phyloP scores from a whole-genome alignment of 2,888 invertebrate species.

The Agrotis puta region DNA sequence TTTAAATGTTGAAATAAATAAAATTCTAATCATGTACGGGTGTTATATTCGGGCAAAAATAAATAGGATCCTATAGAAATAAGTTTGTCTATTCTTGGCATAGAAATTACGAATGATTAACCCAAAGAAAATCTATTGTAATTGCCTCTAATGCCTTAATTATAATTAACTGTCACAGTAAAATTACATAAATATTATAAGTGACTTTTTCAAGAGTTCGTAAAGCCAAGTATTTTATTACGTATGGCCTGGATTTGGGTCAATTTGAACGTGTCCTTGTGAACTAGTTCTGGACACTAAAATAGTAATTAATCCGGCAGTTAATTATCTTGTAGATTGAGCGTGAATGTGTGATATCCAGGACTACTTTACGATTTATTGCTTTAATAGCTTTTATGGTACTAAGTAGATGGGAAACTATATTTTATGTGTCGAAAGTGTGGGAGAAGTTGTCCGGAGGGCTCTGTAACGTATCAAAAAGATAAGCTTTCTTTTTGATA shows the following conservation, averaged over 20 bases:
- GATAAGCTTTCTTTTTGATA: neutral
- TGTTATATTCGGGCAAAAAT: no score
- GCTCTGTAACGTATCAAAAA: neutral
- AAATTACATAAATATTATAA: neutral
- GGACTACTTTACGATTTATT: slow-evolving; percentile 38
- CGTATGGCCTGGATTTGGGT: slow-evolving; percentile 6
- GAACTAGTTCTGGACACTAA: slow-evolving; percentile 33
- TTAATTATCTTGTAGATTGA: slow-evolving; percentile 41
- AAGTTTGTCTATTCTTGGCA: no score
- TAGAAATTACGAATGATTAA: no score
- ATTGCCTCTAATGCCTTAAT: no score
- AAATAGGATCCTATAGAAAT: no score
- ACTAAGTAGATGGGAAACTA: no score
- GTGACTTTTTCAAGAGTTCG: neutral
- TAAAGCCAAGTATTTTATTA: neutral
- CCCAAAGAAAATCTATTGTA: neutral
- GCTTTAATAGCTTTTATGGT: slow-evolving; percentile 7
- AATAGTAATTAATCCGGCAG: slow-evolving; percentile 37
- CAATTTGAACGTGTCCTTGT: neutral
- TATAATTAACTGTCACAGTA: neutral
- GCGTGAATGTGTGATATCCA: slow-evolving; percentile 34
- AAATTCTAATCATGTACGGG: no score
- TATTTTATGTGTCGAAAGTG: no score
- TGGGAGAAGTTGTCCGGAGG: no score
- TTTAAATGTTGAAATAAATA: no score